These are phyloP conservation scores for Stigmatopora nigra DNA, from an alignment of 2,113 vertebrate species.

Conservation along the genomic window DNA sequence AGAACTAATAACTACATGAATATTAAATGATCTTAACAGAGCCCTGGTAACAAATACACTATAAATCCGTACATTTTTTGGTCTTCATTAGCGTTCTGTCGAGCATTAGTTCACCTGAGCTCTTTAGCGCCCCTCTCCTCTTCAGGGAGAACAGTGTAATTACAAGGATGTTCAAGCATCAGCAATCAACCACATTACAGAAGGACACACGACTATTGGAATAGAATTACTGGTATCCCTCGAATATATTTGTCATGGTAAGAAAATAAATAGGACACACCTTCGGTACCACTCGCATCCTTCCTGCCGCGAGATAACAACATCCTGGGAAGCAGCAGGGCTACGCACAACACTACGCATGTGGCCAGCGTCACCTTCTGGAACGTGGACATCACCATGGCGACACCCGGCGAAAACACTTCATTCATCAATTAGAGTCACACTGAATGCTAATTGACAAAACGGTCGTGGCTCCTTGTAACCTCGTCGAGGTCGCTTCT, in stretches of 20 bases:
- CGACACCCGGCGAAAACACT: rapidly evolving
- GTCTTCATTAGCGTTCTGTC: neutral
- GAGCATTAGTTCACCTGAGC: neutral
- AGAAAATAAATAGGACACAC: conserved; percentile 54
- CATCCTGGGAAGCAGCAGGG: conserved; percentile 80
- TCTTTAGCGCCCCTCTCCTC: conserved; percentile 34
- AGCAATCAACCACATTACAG: neutral
- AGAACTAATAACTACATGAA: too few relatives aligned
- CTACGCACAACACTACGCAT: conserved; percentile 78
- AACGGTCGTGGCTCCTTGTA: neutral
- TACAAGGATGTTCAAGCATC: neutral
- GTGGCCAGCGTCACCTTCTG: conserved; percentile 79
- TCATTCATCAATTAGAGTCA: too few relatives aligned
- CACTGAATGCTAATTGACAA: too few relatives aligned
- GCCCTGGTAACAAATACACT: too few relatives aligned
- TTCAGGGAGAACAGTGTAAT: conserved; percentile 39
- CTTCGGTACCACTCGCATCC: conserved; percentile 67
- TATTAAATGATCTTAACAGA: too few relatives aligned
- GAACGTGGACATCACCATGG: conserved; percentile 74
- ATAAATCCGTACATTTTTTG: neutral
- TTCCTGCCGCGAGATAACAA: conserved; percentile 73
- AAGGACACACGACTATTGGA: too few relatives aligned
- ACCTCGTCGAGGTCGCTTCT: neutral
- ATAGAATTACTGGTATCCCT: neutral
- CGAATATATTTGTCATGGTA: neutral